phyloP scores from a whole-genome alignment of 2,113 vertebrate species.

The Aleadryas rufinucha region DNA sequence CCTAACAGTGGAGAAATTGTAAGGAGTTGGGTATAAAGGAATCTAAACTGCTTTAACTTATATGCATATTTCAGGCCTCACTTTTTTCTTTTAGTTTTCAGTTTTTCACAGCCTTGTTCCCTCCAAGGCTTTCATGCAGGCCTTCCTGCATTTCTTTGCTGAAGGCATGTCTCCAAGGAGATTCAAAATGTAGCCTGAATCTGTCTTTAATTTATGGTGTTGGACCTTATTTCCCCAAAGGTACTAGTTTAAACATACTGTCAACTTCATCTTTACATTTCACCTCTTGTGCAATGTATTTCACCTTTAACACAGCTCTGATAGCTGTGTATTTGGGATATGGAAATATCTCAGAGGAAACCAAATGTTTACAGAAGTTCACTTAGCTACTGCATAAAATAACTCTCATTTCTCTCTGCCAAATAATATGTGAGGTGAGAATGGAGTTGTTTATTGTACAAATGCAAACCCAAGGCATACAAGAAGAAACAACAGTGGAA shows the following conservation, averaged over 20 bases:
- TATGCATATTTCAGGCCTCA: not conserved
- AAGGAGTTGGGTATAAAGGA: not conserved
- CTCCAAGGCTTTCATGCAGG: not conserved
- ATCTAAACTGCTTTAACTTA: not conserved
- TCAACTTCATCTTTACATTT: constrained; percentile 28
- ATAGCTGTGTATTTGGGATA: not conserved
- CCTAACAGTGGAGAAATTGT: not conserved
- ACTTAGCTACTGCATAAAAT: constrained; percentile 8
- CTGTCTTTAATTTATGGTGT: constrained; percentile 28
- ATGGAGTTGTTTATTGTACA: not conserved
- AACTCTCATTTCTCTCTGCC: constrained; percentile 21
- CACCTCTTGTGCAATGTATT: not conserved
- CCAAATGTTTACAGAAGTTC: constrained; percentile 18
- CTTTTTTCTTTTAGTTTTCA: not conserved
- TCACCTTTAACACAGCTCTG: not conserved
- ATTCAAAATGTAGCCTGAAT: not conserved
- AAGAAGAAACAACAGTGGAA: not conserved
- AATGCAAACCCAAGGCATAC: not conserved
- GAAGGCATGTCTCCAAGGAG: not conserved
- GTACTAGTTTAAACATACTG: not conserved
- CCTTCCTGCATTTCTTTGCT: not conserved
- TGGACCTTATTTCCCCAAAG: constrained; percentile 24
- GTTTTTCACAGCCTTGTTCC: not conserved
- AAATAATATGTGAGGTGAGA: not conserved
- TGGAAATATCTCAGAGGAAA: constrained; percentile 7